Conservation (phyloP, 2,888 invertebrate species). For the Zygogramma bicolorata region DNA sequence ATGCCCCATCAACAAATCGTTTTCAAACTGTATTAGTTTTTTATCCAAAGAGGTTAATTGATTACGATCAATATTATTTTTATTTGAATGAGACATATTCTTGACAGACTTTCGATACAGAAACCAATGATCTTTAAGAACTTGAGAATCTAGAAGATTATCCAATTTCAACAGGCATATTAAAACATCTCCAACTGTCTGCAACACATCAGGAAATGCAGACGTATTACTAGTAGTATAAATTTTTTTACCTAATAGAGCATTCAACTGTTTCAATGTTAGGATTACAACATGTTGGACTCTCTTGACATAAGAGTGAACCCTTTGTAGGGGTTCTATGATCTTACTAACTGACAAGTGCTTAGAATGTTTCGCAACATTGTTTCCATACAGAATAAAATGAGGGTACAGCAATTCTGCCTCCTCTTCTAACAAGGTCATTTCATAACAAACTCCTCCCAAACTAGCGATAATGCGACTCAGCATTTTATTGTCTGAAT, state of each 20-base stretch:
- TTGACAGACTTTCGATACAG: slow-evolving; percentile 81
- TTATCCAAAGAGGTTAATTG: slow-evolving; percentile 78
- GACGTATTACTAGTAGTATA: slow-evolving; percentile 56
- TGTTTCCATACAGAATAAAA: slow-evolving; percentile 78
- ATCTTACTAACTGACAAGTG: slow-evolving; percentile 67
- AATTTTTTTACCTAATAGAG: slow-evolving; percentile 72
- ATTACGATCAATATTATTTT: slow-evolving; percentile 70
- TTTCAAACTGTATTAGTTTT: slow-evolving; percentile 78
- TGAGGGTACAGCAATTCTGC: slow-evolving; percentile 75
- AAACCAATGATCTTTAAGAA: slow-evolving; percentile 78
- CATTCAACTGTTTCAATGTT: slow-evolving; percentile 81
- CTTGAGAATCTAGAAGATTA: slow-evolving; percentile 72
- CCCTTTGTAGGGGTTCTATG: slow-evolving; percentile 73
- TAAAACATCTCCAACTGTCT: slow-evolving; percentile 76
- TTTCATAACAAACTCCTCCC: slow-evolving; percentile 83
- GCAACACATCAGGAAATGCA: slow-evolving; percentile 65
- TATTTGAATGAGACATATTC: slow-evolving; percentile 75
- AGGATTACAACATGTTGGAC: slow-evolving; percentile 80
- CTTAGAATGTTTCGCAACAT: slow-evolving; percentile 54
- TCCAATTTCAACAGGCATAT: slow-evolving; percentile 78
- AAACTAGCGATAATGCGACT: slow-evolving; percentile 85
- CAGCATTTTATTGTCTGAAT: slow-evolving; percentile 86
- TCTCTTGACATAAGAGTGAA: slow-evolving; percentile 78
- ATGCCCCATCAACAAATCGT: slow-evolving; percentile 75
- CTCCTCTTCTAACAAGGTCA: slow-evolving; percentile 75